These are phyloP conservation scores for Temnopleurus reevesii DNA, from an alignment of 53 echinoderm and acorn worm species.

Conservation along the genomic window DNA sequence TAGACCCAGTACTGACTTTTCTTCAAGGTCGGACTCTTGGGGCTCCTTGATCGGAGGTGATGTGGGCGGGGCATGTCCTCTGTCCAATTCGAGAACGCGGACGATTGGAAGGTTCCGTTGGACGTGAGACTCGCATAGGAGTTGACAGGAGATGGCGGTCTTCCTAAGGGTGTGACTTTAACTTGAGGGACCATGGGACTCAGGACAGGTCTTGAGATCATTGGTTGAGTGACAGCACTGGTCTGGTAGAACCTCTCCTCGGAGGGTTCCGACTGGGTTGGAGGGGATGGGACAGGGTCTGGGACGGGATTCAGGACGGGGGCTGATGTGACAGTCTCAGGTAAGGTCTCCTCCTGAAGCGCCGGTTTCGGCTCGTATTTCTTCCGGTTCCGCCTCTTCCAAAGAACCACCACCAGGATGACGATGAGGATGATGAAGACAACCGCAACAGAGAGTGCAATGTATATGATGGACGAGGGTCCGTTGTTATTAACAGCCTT, in stretches of 20 bases:
- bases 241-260: slow-evolving; percentile 45
- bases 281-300: slow-evolving; percentile 38
- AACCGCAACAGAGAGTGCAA: slow-evolving; percentile 65
- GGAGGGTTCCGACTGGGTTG: slow-evolving; percentile 64
- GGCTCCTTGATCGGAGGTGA: slow-evolving; percentile 67
- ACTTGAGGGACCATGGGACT: slow-evolving; percentile 87
- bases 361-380: slow-evolving; percentile 44
- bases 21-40: slow-evolving; percentile 77
- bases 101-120: slow-evolving; percentile 79
- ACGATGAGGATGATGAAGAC: slow-evolving; percentile 67
- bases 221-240: slow-evolving; percentile 68
- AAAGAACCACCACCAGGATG: slow-evolving; percentile 61
- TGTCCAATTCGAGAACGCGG: slow-evolving; percentile 67
- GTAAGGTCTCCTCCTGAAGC: slow-evolving; percentile 55
- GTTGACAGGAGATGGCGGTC: slow-evolving; percentile 83
- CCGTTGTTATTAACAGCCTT: slow-evolving; percentile 52
- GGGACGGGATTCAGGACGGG: slow-evolving; percentile 1
- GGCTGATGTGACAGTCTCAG: slow-evolving; percentile 62
- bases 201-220: slow-evolving; percentile 64
- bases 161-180: slow-evolving; percentile 86
- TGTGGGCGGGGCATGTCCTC: slow-evolving; percentile 47
- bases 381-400: slow-evolving; percentile 59
- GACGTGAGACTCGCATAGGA: slow-evolving; percentile 87
- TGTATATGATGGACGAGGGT: slow-evolving; percentile 58
- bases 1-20: slow-evolving; percentile 99